A percentile compares a stretch with the other conserved stretches of the same genome.
Evolutionary conservation across 2,113 vertebrate genomes (phyloP).

Genomic region (Ctenodactylus gundi): DNA sequence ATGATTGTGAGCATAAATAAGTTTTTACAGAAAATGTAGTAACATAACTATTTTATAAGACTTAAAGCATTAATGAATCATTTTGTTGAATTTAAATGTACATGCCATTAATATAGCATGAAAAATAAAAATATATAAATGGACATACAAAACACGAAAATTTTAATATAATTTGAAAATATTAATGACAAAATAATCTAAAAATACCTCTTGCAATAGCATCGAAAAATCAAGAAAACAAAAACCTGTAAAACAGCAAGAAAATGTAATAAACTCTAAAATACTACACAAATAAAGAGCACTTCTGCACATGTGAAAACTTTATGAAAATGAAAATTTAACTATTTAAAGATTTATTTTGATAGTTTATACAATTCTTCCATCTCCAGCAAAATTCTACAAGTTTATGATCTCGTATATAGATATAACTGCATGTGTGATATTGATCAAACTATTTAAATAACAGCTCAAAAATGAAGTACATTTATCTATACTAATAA

Average conservation of each 20-base stretch:
- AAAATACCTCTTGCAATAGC: background rate
- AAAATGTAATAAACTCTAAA: background rate
- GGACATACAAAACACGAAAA: background rate
- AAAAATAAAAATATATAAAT: background rate
- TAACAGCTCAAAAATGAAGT: no score
- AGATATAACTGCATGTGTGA: background rate
- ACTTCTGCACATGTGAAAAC: background rate
- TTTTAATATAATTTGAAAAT: background rate
- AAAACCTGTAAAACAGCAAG: background rate
- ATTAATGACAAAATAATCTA: background rate
- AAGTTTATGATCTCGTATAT: background rate
- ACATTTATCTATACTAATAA: no score
- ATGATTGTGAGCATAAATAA: background rate
- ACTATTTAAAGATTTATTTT: background rate
- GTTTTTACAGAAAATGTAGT: background rate
- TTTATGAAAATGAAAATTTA: background rate
- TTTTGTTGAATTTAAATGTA: background rate
- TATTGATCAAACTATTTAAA: background rate
- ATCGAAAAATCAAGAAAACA: background rate
- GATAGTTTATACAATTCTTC: background rate
- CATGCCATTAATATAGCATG: background rate
- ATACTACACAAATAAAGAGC: background rate
- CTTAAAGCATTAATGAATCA: background rate
- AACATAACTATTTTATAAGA: background rate
- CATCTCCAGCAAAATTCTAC: background rate